These are phyloP conservation scores for Mastomys coucha DNA, from an alignment of 2,113 vertebrate species.

Conservation along the genomic window DNA sequence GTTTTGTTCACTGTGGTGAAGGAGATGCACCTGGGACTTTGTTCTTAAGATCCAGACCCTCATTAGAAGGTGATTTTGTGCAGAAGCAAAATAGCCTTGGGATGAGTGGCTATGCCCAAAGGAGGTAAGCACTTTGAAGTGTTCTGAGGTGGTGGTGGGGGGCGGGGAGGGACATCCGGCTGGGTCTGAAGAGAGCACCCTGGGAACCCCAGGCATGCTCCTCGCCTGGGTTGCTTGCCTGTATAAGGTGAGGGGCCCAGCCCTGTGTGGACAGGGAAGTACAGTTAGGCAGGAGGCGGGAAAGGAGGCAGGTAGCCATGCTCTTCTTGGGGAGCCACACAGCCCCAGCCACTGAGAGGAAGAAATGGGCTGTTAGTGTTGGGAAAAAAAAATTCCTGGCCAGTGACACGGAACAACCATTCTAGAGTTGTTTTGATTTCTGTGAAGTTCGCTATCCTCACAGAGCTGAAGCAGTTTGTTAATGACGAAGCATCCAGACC, in stretches of 20 bases:
- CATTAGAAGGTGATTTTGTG: neutral
- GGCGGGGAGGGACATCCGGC: neutral
- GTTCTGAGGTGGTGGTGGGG: neutral
- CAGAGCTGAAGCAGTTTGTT: slow-evolving; percentile 14
- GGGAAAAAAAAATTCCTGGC: neutral
- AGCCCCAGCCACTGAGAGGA: neutral
- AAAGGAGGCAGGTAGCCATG: neutral
- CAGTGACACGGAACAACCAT: neutral
- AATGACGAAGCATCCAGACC: neutral
- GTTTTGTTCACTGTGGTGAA: neutral
- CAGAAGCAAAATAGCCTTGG: neutral
- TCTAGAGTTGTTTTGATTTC: neutral
- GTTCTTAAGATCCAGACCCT: neutral
- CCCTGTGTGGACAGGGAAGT: slow-evolving; percentile 3
- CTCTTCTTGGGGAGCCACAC: neutral
- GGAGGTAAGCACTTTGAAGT: neutral
- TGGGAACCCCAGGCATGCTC: neutral
- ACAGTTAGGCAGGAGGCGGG: neutral
- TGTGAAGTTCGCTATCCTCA: neutral
- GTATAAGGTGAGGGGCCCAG: neutral
- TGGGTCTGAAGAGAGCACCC: neutral
- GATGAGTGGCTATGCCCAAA: neutral
- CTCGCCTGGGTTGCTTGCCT: neutral
- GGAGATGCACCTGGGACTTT: neutral
- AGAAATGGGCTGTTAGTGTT: neutral